phyloP scores from a whole-genome alignment of 2,113 vertebrate species.

The Lanius ludovicianus region DNA sequence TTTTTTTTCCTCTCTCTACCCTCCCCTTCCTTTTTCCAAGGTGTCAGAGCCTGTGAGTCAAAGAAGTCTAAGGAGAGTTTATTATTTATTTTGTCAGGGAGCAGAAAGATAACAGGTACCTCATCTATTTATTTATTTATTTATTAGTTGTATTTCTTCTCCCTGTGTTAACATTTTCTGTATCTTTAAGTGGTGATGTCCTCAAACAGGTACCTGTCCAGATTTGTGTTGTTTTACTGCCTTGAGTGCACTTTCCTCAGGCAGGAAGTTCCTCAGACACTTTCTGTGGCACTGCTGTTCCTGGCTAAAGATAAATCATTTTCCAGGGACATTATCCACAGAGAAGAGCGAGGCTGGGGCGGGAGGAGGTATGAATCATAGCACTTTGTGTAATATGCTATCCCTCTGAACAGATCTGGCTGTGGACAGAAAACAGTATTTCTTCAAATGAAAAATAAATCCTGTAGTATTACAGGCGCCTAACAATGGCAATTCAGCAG shows the following conservation, averaged over 20 bases:
- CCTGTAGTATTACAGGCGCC: background rate
- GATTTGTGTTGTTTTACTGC: background rate
- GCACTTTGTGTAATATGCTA: background rate
- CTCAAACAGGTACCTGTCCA: background rate
- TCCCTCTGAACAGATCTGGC: background rate
- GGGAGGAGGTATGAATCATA: background rate
- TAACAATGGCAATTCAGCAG: slow-evolving; percentile 4
- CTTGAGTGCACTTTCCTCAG: background rate
- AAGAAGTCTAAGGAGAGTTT: background rate
- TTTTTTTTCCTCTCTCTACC: background rate
- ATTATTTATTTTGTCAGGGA: background rate
- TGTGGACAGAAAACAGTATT: slow-evolving; percentile 17
- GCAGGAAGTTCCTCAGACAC: background rate
- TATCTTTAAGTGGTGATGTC: background rate
- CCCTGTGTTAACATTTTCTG: background rate
- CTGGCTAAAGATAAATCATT: background rate
- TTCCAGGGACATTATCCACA: background rate
- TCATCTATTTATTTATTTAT: background rate
- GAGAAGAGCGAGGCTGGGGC: background rate
- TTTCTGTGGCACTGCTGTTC: background rate
- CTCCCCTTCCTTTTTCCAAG: background rate
- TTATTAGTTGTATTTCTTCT: background rate
- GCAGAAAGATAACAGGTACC: background rate
- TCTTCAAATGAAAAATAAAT: slow-evolving; percentile 45
- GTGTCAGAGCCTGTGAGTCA: background rate